These are phyloP conservation scores for Phalacrocorax pelagicus DNA, from an alignment of 2,113 vertebrate species.

Conservation along the genomic window DNA sequence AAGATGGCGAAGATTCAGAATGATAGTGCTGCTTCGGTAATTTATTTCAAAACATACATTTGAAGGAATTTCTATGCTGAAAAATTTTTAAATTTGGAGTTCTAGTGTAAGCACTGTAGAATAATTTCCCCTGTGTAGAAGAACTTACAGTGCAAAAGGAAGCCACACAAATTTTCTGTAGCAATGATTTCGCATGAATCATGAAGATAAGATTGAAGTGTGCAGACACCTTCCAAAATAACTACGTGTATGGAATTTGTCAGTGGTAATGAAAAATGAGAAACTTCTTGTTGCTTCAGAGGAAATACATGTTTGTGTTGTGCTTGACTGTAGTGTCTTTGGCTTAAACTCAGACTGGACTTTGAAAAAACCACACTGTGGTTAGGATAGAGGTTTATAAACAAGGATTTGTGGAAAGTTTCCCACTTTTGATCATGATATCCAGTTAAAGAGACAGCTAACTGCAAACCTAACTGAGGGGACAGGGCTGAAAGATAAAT, in stretches of 20 bases:
- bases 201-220: not conserved
- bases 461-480: not conserved
- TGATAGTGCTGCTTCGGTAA: not conserved
- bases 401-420: not conserved
- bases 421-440: not conserved
- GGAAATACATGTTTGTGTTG: not conserved
- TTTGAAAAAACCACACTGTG: not conserved
- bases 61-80: not conserved
- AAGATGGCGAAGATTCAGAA: not conserved
- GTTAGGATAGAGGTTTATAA: not conserved
- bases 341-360: not conserved
- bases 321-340: not conserved
- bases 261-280: not conserved
- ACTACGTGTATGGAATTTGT: not conserved
- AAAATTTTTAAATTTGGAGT: not conserved
- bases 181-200: not conserved
- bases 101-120: not conserved
- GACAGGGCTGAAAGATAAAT: not conserved
- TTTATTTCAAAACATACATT: not conserved
- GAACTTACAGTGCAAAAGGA: not conserved
- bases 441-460: not conserved
- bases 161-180: not conserved
- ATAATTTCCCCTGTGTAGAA: not conserved
- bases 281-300: not conserved
- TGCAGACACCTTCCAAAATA: not conserved